Percentiles rank a stretch among this genome's conserved stretches.
Conservation (phyloP, 2,113 vertebrate genomes). For the Sylvia atricapilla region DNA sequence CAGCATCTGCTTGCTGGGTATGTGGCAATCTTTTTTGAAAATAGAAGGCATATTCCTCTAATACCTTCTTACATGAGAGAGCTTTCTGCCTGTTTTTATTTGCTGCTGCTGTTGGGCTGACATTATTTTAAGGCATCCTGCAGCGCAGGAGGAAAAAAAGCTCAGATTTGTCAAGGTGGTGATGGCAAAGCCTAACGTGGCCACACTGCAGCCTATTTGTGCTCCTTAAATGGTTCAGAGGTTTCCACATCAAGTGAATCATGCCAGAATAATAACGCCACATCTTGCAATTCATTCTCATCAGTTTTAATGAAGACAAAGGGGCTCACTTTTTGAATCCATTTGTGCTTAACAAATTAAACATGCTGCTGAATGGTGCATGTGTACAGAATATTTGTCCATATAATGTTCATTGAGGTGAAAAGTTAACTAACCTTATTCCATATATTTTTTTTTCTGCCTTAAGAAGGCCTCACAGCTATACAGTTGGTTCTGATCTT, state of each 20-base stretch:
- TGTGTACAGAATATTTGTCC: constrained; percentile 63
- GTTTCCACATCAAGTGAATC: neutral
- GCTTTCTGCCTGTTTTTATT: neutral
- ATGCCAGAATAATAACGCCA: constrained; percentile 47
- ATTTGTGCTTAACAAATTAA: constrained; percentile 70
- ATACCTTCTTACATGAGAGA: neutral
- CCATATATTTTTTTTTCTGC: neutral
- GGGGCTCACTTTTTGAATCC: constrained; percentile 57
- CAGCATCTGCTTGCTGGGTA: neutral
- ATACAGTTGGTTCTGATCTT: neutral
- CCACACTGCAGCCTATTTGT: neutral
- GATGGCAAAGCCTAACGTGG: neutral
- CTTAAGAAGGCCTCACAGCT: neutral
- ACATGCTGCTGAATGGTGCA: constrained; percentile 31
- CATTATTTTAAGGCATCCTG: neutral
- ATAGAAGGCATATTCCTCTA: neutral
- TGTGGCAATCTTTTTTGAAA: neutral
- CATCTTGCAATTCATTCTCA: constrained; percentile 64
- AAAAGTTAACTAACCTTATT: constrained; percentile 55
- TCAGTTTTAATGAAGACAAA: constrained; percentile 72
- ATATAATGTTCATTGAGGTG: constrained; percentile 51
- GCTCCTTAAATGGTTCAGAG: constrained; percentile 1
- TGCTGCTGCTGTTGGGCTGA: neutral
- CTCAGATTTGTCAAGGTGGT: neutral
- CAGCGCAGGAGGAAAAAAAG: neutral